Percentiles rank a stretch among this genome's conserved stretches.
These are phyloP conservation scores for Julus scanicus DNA, from an alignment of 2,888 invertebrate species.

Conservation along the genomic window DNA sequence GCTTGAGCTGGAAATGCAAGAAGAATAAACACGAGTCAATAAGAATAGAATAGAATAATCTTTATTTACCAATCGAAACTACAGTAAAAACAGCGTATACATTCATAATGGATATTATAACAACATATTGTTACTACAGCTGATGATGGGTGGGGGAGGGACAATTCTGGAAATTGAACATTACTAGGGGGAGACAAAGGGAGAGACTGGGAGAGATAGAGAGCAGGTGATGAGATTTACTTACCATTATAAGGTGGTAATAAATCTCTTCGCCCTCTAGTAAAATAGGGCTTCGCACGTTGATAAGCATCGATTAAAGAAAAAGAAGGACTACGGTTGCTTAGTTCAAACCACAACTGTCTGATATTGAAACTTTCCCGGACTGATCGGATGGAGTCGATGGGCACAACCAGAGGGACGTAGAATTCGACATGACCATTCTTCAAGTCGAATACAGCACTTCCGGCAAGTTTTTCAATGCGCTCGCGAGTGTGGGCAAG, in stretches of 20 bases:
- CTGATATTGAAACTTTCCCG: slow-evolving; percentile 50
- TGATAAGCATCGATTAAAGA: slow-evolving; percentile 41
- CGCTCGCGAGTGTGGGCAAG: background rate
- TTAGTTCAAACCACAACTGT: slow-evolving; percentile 48
- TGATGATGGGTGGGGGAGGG: slow-evolving; percentile 33
- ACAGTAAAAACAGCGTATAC: slow-evolving; percentile 41
- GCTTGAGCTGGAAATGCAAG: slow-evolving; percentile 72
- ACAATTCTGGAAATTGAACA: slow-evolving; percentile 25
- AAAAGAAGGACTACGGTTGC: slow-evolving; percentile 1
- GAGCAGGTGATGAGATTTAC: slow-evolving; percentile 29
- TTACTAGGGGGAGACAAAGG: background rate
- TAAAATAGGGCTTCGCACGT: slow-evolving; percentile 44
- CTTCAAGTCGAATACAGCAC: slow-evolving; percentile 44
- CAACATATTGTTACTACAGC: slow-evolving; percentile 31
- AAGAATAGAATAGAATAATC: slow-evolving; percentile 45
- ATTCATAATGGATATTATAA: slow-evolving; percentile 45
- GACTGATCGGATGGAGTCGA: slow-evolving; percentile 52
- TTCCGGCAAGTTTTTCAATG: background rate
- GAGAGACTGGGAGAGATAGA: background rate
- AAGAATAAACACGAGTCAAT: slow-evolving; percentile 55
- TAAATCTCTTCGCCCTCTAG: slow-evolving; percentile 43
- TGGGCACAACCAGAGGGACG: slow-evolving; percentile 53
- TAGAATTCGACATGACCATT: slow-evolving; percentile 54
- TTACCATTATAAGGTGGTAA: slow-evolving; percentile 56
- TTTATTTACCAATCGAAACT: slow-evolving; percentile 41